phyloP scores from a whole-genome alignment of 2,888 invertebrate genomes.

The Helicoverpa assulta region DNA sequence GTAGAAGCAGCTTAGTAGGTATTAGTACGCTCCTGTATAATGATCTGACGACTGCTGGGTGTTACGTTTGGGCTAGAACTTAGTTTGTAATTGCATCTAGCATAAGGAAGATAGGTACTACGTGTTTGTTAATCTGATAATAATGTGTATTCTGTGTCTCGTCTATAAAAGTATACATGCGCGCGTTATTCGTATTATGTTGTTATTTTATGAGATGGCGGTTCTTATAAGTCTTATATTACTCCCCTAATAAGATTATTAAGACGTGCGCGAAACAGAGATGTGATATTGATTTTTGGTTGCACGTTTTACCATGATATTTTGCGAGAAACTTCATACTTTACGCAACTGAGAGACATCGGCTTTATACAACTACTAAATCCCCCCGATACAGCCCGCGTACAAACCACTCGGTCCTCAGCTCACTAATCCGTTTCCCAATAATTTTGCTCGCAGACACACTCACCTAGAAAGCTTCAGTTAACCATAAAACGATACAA shows the following conservation, averaged over 20 bases:
- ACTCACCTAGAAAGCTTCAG: constrained; percentile 20
- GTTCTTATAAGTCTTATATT: too few species aligned
- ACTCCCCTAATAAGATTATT: too few species aligned
- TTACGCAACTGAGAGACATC: not conserved
- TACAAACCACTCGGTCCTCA: constrained; percentile 2
- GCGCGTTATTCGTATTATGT: too few species aligned
- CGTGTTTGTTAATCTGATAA: too few species aligned
- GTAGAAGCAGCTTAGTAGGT: not conserved
- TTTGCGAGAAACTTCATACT: not conserved
- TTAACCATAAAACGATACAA: constrained; percentile 37
- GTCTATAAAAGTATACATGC: too few species aligned
- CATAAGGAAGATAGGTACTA: too few species aligned
- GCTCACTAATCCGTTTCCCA: constrained; percentile 17
- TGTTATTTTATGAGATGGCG: too few species aligned
- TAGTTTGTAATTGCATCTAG: too few species aligned
- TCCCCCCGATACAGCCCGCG: not conserved
- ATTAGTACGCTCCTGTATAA: not conserved
- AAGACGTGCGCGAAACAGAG: not conserved
- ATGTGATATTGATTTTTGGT: not conserved
- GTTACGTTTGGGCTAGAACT: too few species aligned
- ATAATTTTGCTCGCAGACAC: constrained; percentile 11
- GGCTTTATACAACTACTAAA: not conserved
- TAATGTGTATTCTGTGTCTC: too few species aligned
- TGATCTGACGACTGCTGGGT: not conserved
- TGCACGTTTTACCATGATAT: not conserved